Percentiles rank a stretch among this genome's conserved stretches.
Evolutionary conservation across 2,113 vertebrate genomes (phyloP).

Genomic region (Pterocles orientalis): DNA sequence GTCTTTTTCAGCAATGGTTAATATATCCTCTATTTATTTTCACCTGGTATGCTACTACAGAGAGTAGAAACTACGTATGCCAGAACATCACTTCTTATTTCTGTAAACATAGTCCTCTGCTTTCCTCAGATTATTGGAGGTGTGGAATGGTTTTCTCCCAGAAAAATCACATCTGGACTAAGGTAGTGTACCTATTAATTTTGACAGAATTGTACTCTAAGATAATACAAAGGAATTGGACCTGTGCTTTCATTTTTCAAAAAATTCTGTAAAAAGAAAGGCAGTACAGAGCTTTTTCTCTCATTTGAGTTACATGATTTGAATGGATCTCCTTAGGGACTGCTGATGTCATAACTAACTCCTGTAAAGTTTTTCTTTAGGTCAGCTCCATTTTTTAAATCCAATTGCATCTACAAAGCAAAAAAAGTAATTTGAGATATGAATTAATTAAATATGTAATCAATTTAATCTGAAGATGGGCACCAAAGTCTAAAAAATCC

Average conservation of each 20-base stretch:
- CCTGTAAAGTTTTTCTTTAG: not conserved
- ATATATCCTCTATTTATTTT: not conserved
- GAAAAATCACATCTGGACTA: not conserved
- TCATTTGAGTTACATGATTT: not conserved
- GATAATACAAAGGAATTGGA: not conserved
- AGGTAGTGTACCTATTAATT: not conserved
- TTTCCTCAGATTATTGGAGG: not conserved
- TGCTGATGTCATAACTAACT: not conserved
- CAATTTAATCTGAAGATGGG: not conserved
- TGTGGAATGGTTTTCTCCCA: not conserved
- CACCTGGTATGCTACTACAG: not conserved
- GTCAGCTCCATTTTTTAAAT: not conserved
- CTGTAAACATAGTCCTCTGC: not conserved
- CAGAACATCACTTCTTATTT: not conserved
- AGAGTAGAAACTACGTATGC: not conserved
- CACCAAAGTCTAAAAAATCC: not conserved
- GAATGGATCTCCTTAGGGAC: not conserved
- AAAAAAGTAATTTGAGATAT: not conserved
- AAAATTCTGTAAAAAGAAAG: not conserved
- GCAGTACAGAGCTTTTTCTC: not conserved
- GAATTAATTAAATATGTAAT: not conserved
- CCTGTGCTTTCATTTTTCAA: fast-evolving
- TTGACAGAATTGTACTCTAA: not conserved
- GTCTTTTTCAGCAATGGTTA: not conserved
- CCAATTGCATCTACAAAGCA: not conserved